phyloP scores from a whole-genome alignment of 2,113 vertebrate species.

The Centropus unirufus region DNA sequence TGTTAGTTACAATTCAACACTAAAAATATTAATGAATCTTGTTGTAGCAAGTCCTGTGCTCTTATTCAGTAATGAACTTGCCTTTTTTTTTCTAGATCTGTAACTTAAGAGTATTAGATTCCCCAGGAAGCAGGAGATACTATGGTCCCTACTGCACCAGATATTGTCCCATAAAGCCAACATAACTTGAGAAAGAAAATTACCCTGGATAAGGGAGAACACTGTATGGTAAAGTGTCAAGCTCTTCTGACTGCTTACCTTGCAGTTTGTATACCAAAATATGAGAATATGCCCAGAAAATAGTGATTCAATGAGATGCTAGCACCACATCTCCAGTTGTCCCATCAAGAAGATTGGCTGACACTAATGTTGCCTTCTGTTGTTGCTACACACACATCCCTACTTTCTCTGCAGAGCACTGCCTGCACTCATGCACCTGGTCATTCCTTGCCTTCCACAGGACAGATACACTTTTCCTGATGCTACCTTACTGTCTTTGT shows the following conservation, averaged over 20 bases:
- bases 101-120: neutral
- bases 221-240: neutral
- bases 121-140: neutral
- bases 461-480: no score
- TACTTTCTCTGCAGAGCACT: neutral
- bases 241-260: neutral
- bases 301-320: accelerated
- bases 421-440: neutral
- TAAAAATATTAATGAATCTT: neutral
- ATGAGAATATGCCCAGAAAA: neutral
- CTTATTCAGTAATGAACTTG: neutral
- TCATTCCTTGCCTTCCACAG: no score
- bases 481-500: neutral
- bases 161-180: neutral
- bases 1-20: neutral
- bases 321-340: neutral
- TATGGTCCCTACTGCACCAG: neutral
- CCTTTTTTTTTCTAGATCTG: neutral
- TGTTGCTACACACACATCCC: neutral
- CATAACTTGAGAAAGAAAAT: neutral
- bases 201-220: neutral
- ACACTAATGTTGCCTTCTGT: neutral
- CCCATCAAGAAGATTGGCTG: neutral
- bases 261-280: neutral
- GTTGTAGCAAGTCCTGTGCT: neutral